These are phyloP conservation scores for Pissodes strobi DNA, from an alignment of 1,140 invertebrate genomes.

Conservation along the genomic window DNA sequence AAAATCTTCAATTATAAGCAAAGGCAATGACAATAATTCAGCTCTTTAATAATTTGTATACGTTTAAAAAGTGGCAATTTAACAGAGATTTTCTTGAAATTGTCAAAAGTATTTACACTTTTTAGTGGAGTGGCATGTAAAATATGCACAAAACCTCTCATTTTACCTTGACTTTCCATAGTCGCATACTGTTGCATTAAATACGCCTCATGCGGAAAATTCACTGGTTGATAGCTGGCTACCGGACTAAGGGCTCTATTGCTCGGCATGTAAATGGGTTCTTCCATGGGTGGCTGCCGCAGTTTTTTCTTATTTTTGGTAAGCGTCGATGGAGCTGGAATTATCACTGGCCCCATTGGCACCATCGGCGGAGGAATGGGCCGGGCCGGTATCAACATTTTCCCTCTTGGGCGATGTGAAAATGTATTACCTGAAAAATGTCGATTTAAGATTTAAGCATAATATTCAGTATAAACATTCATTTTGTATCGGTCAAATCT, in stretches of 20 bases:
- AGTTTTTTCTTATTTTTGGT: slow-evolving; percentile 49
- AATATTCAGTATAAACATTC: background rate
- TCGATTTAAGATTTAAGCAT: background rate
- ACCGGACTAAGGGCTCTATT: slow-evolving; percentile 63
- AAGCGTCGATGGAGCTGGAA: slow-evolving; percentile 43
- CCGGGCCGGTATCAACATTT: slow-evolving; percentile 54
- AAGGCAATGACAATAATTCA: too few species aligned
- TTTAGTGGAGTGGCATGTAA: too few species aligned
- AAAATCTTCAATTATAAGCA: too few species aligned
- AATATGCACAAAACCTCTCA: too few species aligned
- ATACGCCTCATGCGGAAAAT: slow-evolving; percentile 66
- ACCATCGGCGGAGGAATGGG: slow-evolving; percentile 56
- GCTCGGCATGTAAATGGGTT: slow-evolving; percentile 67
- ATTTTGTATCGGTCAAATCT: too few species aligned
- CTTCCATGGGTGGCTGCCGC: slow-evolving; percentile 56
- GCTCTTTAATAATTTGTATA: too few species aligned
- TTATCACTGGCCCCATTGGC: slow-evolving; percentile 47
- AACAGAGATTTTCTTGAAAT: too few species aligned
- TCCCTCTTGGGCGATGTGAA: slow-evolving; percentile 50
- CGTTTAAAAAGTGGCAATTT: too few species aligned
- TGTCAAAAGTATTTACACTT: too few species aligned
- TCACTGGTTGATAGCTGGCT: slow-evolving; percentile 65
- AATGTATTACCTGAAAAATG: slow-evolving; percentile 45
- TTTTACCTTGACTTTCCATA: slow-evolving; percentile 55
- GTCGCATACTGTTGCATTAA: slow-evolving; percentile 65